These are phyloP conservation scores for Scatophagus argus DNA, from an alignment of 2,113 vertebrate species.

Conservation along the genomic window DNA sequence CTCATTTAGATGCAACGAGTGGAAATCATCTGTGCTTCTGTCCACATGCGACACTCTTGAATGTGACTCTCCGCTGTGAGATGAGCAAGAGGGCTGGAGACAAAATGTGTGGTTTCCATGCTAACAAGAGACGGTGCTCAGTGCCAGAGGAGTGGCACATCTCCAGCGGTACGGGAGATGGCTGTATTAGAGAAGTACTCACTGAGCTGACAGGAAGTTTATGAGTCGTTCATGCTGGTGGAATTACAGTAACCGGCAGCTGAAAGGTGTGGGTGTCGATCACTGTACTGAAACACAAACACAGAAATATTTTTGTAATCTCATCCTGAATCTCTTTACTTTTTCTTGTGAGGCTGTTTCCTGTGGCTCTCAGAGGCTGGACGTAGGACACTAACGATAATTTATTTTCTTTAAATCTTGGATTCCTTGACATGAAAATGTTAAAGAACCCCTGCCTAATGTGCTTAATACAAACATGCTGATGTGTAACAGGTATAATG, in stretches of 20 bases:
- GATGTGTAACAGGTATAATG: too few relatives aligned
- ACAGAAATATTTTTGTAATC: not conserved
- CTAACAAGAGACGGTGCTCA: not conserved
- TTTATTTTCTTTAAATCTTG: too few relatives aligned
- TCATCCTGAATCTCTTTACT: not conserved
- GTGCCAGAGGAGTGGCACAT: not conserved
- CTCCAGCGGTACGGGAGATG: not conserved
- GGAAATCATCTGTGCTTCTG: not conserved
- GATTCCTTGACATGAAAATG: too few relatives aligned
- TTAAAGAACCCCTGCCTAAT: too few relatives aligned
- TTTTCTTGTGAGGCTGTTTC: not conserved
- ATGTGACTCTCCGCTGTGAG: not conserved
- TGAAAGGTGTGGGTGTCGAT: not conserved
- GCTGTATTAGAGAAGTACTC: not conserved
- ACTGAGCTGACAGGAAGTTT: not conserved
- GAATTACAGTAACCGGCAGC: not conserved
- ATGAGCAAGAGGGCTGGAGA: not conserved
- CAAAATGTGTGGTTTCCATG: slow-evolving; percentile 3
- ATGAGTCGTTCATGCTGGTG: not conserved
- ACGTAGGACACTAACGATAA: too few relatives aligned
- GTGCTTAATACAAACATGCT: too few relatives aligned
- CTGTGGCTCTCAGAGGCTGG: too few relatives aligned
- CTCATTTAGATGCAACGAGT: not conserved
- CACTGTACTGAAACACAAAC: not conserved
- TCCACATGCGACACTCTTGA: not conserved